These are phyloP conservation scores for Nephrotoma flavescens DNA, from an alignment of 2,888 invertebrate genomes.

Conservation along the genomic window DNA sequence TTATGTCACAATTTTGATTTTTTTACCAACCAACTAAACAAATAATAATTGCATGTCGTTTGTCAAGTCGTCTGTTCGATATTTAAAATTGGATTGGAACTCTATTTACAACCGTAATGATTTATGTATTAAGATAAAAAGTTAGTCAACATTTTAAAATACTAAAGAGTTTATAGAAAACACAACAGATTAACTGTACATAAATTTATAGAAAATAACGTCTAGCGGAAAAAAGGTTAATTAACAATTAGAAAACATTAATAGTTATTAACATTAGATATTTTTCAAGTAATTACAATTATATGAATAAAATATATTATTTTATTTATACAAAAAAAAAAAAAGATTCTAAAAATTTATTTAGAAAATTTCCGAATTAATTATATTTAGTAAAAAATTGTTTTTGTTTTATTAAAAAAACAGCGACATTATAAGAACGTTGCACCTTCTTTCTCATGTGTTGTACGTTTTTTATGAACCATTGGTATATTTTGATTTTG, in stretches of 20 bases:
- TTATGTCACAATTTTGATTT: too few relatives aligned
- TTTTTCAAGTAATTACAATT: not conserved
- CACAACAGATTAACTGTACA: too few relatives aligned
- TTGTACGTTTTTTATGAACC: conserved; percentile 53
- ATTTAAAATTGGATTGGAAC: too few relatives aligned
- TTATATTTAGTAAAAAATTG: not conserved
- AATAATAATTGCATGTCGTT: too few relatives aligned
- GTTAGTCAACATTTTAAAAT: too few relatives aligned
- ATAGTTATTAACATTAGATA: not conserved
- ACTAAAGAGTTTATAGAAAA: too few relatives aligned
- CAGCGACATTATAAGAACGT: conserved; percentile 26
- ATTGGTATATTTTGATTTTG: conserved; percentile 33
- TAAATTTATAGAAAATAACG: not conserved
- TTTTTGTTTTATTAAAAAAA: conserved; percentile 1
- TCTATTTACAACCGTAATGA: too few relatives aligned
- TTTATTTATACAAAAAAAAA: not conserved
- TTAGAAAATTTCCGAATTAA: not conserved
- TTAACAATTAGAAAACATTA: not conserved
- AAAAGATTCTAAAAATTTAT: not conserved
- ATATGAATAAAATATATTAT: not conserved
- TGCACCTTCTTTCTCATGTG: conserved; percentile 35
- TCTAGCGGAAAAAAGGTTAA: not conserved
- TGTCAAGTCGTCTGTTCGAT: too few relatives aligned
- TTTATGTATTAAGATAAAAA: too few relatives aligned
- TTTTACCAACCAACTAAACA: too few relatives aligned